Percentiles rank a stretch among this genome's conserved stretches.
Conservation (phyloP, 2,113 vertebrate genomes). For the Rhea americana region DNA sequence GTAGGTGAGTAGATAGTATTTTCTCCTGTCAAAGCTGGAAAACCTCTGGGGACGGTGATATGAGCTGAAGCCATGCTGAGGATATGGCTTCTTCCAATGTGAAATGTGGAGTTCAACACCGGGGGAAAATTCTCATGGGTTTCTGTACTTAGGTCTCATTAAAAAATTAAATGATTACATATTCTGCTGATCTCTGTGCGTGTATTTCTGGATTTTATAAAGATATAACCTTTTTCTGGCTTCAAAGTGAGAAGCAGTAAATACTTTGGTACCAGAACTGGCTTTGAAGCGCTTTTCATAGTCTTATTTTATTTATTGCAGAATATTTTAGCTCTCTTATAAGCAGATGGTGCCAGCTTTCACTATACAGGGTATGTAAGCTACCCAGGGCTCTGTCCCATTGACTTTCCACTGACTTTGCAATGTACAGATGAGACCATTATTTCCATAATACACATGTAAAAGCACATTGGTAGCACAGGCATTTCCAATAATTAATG, state of each 20-base stretch:
- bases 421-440: background rate
- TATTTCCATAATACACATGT: background rate
- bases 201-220: conserved; percentile 10
- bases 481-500: background rate
- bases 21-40: background rate
- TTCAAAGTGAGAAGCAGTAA: conserved; percentile 22
- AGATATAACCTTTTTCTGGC: background rate
- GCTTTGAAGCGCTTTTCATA: background rate
- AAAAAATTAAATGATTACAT: background rate
- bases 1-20: conserved; percentile 19
- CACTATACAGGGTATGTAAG: background rate
- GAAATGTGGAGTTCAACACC: background rate
- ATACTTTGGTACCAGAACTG: background rate
- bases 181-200: background rate
- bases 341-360: background rate
- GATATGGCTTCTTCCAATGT: background rate
- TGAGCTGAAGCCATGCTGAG: background rate
- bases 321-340: background rate
- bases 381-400: background rate
- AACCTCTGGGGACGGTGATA: background rate
- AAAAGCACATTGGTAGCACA: background rate
- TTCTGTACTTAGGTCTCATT: background rate
- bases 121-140: background rate
- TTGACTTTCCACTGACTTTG: background rate
- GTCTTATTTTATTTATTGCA: background rate